A percentile compares a stretch with the other conserved stretches of the same genome.
These are phyloP conservation scores for Euura saliciscinereae DNA, from an alignment of 1,140 invertebrate genomes.

Conservation along the genomic window DNA sequence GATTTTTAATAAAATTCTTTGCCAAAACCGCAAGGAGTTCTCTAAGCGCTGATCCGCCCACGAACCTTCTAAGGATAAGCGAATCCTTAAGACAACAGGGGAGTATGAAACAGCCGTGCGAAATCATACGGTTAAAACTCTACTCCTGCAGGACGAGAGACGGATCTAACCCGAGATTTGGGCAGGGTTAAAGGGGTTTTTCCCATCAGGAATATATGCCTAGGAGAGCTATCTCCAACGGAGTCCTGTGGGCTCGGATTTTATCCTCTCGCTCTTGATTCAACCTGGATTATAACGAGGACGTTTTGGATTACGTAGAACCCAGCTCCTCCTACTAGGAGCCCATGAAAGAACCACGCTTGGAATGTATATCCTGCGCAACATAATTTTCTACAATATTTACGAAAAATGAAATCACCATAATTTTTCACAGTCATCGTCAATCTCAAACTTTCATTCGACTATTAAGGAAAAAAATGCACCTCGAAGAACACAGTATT, in stretches of 20 bases:
- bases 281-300: background rate
- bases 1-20: no score
- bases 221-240: background rate
- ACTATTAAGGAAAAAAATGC: no score
- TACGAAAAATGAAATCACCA: no score
- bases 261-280: no score
- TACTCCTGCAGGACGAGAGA: background rate
- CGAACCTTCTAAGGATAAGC: slow-evolving; percentile 45
- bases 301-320: background rate
- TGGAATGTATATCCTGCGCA: background rate
- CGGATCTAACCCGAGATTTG: slow-evolving; percentile 30
- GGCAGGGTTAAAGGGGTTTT: slow-evolving; percentile 38
- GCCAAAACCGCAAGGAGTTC: no score
- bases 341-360: background rate
- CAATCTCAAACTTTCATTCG: no score
- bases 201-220: slow-evolving; percentile 39
- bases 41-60: no score
- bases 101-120: slow-evolving; percentile 35
- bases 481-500: no score
- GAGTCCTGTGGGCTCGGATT: background rate
- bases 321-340: background rate
- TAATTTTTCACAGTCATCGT: no score
- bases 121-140: background rate
- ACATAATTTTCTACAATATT: no score
- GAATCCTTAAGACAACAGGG: slow-evolving; percentile 53